phyloP scores from a whole-genome alignment of 2,888 invertebrate species.

The Drosophila emarginata region DNA sequence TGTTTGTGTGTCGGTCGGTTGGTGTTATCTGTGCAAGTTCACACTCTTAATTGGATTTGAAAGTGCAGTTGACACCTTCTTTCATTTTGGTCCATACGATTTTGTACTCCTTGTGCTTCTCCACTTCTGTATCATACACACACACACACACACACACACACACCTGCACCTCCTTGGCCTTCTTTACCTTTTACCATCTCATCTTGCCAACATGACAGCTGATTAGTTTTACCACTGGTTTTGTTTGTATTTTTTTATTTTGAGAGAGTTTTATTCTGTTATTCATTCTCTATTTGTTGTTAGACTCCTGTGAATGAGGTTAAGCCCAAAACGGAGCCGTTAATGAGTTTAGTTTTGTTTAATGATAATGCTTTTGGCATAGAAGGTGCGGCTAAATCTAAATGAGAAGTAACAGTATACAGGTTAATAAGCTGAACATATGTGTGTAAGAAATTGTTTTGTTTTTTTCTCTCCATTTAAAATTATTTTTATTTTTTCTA shows the following conservation, averaged over 20 bases:
- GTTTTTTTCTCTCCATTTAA: too few relatives aligned
- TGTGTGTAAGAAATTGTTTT: not conserved
- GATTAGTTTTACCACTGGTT: slow-evolving; percentile 54
- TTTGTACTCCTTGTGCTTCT: not conserved
- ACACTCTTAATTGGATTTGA: slow-evolving; percentile 78
- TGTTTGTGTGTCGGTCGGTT: slow-evolving; percentile 51
- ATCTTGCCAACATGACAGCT: slow-evolving; percentile 57
- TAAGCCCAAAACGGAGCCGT: slow-evolving; percentile 36
- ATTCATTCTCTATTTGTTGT: not conserved
- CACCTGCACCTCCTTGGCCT: not conserved
- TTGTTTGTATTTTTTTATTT: slow-evolving; percentile 36
- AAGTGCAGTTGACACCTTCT: slow-evolving; percentile 66
- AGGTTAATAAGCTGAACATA: not conserved
- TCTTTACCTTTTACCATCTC: slow-evolving; percentile 5
- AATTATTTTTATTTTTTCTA: too few relatives aligned
- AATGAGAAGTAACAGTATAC: not conserved
- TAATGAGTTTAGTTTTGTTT: slow-evolving; percentile 23
- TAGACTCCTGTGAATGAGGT: slow-evolving; percentile 59
- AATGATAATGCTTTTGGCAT: slow-evolving; percentile 26
- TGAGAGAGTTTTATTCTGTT: not conserved
- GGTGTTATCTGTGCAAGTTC: slow-evolving; percentile 72
- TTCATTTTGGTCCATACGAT: slow-evolving; percentile 6
- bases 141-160: too few relatives aligned
- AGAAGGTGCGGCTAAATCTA: not conserved
- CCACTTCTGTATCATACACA: too few relatives aligned